Evolutionary conservation across 2,113 vertebrate species (phyloP).

Genomic region (Vulpes vulpes): DNA sequence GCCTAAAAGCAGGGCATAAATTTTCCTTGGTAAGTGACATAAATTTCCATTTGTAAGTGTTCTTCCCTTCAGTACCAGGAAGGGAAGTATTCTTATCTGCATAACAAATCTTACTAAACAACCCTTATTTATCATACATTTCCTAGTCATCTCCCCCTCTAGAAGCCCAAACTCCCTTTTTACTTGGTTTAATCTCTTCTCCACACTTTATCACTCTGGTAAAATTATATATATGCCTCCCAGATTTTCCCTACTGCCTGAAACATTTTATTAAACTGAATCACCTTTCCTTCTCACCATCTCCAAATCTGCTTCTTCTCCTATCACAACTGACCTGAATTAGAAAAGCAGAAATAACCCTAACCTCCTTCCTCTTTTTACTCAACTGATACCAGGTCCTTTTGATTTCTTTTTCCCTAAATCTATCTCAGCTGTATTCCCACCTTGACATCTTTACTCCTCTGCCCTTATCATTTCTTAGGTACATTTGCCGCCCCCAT

Average conservation of each 20-base stretch:
- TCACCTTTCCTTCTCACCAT: background rate
- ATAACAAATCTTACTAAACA: constrained; percentile 30
- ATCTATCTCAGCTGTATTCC: constrained; percentile 1
- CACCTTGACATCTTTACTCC: background rate
- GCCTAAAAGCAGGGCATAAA: constrained; percentile 15
- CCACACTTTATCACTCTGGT: background rate
- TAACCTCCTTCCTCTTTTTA: background rate
- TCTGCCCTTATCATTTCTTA: constrained; percentile 25
- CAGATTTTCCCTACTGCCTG: background rate
- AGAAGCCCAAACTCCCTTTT: background rate
- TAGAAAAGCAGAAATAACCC: constrained; percentile 31
- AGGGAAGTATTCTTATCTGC: background rate
- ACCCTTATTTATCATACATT: background rate
- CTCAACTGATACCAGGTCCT: background rate
- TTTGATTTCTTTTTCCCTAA: constrained; percentile 23
- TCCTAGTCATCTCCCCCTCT: background rate
- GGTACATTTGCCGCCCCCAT: background rate
- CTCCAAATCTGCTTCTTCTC: constrained; percentile 33
- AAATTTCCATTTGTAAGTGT: constrained; percentile 38
- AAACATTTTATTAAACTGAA: constrained; percentile 25
- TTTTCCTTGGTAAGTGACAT: background rate
- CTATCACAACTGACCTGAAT: background rate
- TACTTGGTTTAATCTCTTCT: background rate
- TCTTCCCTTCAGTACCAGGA: background rate
- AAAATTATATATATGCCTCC: background rate